Evolutionary conservation across 2,113 vertebrate species (phyloP), one percentile per base, ranked within the genome.

Genomic region (Megaceryle maxima): DNA sequence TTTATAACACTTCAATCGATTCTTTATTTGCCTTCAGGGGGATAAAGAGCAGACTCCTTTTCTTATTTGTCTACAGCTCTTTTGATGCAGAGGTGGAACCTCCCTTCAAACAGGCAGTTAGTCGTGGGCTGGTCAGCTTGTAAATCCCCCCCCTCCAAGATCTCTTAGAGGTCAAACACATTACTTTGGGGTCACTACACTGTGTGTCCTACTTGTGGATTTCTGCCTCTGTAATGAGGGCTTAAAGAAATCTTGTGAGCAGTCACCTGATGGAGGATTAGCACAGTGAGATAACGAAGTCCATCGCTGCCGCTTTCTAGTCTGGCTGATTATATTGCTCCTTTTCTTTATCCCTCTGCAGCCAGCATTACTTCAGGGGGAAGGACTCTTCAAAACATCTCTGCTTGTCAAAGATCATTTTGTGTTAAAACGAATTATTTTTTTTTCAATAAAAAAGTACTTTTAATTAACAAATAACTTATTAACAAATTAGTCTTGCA

Each of bases 201-300:
- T 59, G 60, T 88, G 33, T 80, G 72, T 91, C 93, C 96, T 92
- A 31, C 87, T 96, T 94, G 51, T 63, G 79, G 62, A 28, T 78
- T 87, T 78, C 64, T 84, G 73, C 96, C 94, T 97, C 89, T 33
- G 87, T 96, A 73, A 87, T 76, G 82, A 94, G 95, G 59, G 87
- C 92, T 97, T 96, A 96, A 77, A 74, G 89, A 90, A 92, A 97
- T 96, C 98, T 98, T 98, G 97, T 98, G 98, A 99, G 97, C 88
- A 97, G 96, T 98, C 98, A 98, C 98, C 98, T 98, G 98, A 98
- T 53, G 59, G 92, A 66, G 97, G 98, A 98, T 99, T 98, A 98
- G 96, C 93, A 39, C 57, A n/a, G 87, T 77, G 88, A 92, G 90
- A 95, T 93, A 97, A 90, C 88, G 5, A 74, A 94, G 83, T 74